phyloP scores from a whole-genome alignment of 2,797 vertebrate genomes.

The Pterois miles region DNA sequence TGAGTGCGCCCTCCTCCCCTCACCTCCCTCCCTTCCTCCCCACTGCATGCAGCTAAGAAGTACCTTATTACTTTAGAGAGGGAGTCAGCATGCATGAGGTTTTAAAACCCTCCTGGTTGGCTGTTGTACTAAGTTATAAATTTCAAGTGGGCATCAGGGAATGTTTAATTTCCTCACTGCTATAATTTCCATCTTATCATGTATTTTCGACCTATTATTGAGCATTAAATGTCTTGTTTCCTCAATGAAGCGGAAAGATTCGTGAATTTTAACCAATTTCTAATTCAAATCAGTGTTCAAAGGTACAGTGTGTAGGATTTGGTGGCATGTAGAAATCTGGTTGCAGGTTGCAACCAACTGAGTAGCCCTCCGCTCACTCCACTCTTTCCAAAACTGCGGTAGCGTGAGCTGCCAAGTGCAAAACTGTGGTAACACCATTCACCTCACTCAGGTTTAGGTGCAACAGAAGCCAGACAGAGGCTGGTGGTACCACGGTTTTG shows the following conservation, averaged over 20 bases:
- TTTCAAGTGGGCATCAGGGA: not conserved
- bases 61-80: not conserved
- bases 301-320: too few species aligned
- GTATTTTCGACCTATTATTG: not conserved
- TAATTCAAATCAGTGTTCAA: not conserved
- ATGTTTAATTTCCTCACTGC: not conserved
- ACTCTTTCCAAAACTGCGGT: too few species aligned
- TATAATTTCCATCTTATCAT: slow-evolving; percentile 22
- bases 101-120: not conserved
- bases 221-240: not conserved
- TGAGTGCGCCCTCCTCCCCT: slow-evolving; percentile 81
- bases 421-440: too few species aligned
- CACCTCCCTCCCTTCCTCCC: slow-evolving; percentile 8
- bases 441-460: too few species aligned
- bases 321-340: too few species aligned
- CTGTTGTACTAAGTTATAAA: not conserved
- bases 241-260: not conserved
- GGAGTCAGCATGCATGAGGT: slow-evolving; percentile 5
- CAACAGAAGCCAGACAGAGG: too few species aligned
- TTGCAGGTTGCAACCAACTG: too few species aligned
- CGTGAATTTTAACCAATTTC: not conserved
- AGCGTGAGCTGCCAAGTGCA: too few species aligned
- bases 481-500: rapidly evolving
- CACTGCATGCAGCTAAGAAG: slow-evolving; percentile 63
- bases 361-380: too few species aligned